A percentile compares a stretch with the other conserved stretches of the same genome.
These are phyloP conservation scores for Gadus chalcogrammus DNA, from an alignment of 2,113 vertebrate species.

Conservation along the genomic window DNA sequence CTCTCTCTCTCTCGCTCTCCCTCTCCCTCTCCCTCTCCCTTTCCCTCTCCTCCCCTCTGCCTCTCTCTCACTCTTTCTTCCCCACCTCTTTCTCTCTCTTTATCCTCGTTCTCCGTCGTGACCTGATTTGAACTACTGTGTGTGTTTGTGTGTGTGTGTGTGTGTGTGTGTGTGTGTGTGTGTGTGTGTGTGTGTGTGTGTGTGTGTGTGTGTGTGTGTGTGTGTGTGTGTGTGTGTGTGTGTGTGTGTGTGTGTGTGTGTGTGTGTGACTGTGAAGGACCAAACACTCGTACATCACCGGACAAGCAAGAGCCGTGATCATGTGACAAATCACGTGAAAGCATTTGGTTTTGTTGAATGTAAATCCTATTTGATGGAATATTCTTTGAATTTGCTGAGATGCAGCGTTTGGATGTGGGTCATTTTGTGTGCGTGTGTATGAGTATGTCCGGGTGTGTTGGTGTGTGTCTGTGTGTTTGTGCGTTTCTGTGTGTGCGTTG, in stretches of 20 bases:
- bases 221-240: too few relatives aligned
- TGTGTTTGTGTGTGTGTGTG: not conserved
- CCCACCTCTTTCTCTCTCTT: not conserved
- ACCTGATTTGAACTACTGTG: too few relatives aligned
- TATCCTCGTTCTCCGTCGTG: not conserved
- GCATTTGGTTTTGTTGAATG: not conserved
- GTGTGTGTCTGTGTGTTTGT: not conserved
- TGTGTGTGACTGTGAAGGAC: not conserved
- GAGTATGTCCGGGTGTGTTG: constrained; percentile 6
- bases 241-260: not conserved
- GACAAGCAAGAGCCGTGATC: constrained; percentile 42
- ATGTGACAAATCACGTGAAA: too few relatives aligned
- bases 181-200: not conserved
- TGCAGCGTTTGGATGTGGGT: not conserved
- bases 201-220: too few relatives aligned
- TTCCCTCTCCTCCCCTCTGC: too few relatives aligned
- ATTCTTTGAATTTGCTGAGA: not conserved
- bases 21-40: too few relatives aligned
- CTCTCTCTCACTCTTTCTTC: not conserved
- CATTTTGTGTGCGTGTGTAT: constrained; percentile 9
- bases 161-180: too few relatives aligned
- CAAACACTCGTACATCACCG: not conserved
- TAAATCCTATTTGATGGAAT: not conserved
- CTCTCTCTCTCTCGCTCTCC: too few relatives aligned
- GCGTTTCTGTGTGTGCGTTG: not conserved